Percentiles rank a stretch among this genome's conserved stretches.
Evolutionary conservation across 2,888 invertebrate species (phyloP).

Genomic region (Dryococelus australis): DNA sequence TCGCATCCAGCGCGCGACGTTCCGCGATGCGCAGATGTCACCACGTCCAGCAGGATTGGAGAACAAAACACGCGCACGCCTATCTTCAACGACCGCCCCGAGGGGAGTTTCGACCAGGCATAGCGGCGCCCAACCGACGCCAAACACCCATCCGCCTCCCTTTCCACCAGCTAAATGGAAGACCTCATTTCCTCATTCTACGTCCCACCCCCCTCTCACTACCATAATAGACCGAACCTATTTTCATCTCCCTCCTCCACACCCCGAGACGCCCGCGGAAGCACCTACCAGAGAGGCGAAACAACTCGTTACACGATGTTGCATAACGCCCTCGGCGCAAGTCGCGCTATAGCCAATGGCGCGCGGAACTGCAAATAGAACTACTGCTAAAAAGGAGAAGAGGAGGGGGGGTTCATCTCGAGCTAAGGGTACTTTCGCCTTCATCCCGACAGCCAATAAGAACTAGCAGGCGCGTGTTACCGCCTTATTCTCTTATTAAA

Average conservation of each 20-base stretch:
- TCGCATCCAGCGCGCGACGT: too few species aligned
- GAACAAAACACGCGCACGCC: neutral
- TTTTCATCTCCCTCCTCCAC: neutral
- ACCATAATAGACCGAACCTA: neutral
- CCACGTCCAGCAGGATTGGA: neutral
- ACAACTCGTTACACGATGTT: neutral
- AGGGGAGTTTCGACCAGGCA: neutral
- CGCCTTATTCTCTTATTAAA: neutral
- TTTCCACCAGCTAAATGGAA: neutral
- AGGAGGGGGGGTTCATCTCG: neutral
- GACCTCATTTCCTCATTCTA: neutral
- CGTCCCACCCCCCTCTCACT: neutral
- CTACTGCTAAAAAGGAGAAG: neutral
- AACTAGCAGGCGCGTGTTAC: neutral
- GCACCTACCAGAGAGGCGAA: neutral
- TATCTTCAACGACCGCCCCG: neutral
- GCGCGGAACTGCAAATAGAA: constrained; percentile 10
- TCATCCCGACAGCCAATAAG: neutral
- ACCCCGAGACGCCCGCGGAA: too few species aligned
- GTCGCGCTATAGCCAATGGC: neutral
- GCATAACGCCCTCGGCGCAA: neutral
- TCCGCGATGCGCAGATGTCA: neutral
- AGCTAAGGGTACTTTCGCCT: neutral
- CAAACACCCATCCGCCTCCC: neutral
- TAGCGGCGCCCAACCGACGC: neutral